Evolutionary conservation across 2,888 invertebrate genomes (phyloP).

Genomic region (Cremastinae sp.): DNA sequence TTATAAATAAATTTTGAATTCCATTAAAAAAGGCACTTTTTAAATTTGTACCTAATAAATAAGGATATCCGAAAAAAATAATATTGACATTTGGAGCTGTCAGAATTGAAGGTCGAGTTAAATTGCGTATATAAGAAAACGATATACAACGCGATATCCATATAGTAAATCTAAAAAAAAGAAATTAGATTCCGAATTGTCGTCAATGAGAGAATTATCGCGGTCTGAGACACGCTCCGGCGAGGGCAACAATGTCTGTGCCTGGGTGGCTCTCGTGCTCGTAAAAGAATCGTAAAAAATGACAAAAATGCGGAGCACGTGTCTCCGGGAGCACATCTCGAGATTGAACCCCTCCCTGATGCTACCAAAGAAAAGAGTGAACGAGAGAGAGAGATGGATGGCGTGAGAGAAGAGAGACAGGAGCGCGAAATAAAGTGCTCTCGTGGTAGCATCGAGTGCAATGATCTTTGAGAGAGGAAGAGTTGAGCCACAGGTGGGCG

Average conservation of each 20-base stretch:
- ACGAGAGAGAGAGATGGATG: too few species aligned
- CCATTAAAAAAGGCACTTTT: too few species aligned
- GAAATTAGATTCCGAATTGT: not conserved
- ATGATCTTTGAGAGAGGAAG: conserved; percentile 37
- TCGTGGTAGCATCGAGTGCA: conserved; percentile 7
- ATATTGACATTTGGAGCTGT: too few species aligned
- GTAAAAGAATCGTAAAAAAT: conserved; percentile 10
- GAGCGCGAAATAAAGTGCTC: conserved; percentile 6
- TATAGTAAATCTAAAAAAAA: too few species aligned
- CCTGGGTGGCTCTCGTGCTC: not conserved
- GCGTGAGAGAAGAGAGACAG: conserved; percentile 12
- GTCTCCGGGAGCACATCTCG: conserved; percentile 6
- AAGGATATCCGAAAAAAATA: too few species aligned
- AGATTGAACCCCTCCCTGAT: conserved; percentile 22
- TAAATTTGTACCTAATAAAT: too few species aligned
- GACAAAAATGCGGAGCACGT: conserved; percentile 37
- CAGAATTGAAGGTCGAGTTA: too few species aligned
- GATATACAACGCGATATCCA: too few species aligned
- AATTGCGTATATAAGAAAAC: too few species aligned
- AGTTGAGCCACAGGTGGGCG: conserved; percentile 75
- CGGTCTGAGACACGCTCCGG: not conserved
- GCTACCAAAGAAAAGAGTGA: not conserved
- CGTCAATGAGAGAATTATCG: not conserved
- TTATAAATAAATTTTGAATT: too few species aligned
- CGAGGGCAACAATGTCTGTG: not conserved